A percentile compares a stretch with the other conserved stretches of the same genome.
Conservation (phyloP, 2,797 vertebrate genomes). For the Echeneis naucrates region DNA sequence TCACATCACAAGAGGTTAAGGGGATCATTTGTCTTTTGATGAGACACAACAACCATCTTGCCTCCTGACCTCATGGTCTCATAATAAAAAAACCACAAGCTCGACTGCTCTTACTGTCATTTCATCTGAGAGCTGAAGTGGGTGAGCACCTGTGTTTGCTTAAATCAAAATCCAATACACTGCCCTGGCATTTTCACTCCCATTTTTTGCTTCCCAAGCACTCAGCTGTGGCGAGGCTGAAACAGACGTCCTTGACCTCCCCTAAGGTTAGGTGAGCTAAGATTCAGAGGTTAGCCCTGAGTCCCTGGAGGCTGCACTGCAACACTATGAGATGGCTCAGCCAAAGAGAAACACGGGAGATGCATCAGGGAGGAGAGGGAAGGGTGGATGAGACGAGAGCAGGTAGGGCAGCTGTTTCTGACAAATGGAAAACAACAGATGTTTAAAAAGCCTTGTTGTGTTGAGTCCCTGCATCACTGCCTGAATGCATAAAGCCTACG, state of each 20-base stretch:
- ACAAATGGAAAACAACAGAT: conserved; percentile 70
- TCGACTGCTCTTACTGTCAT: conserved; percentile 28
- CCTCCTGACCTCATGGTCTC: conserved; percentile 58
- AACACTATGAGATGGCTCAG: conserved; percentile 59
- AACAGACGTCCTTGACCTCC: conserved; percentile 82
- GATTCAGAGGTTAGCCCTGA: conserved; percentile 70
- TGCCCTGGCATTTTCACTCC: conserved; percentile 58
- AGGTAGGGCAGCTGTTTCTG: conserved; percentile 52
- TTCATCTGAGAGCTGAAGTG: conserved; percentile 32
- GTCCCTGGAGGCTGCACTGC: conserved; percentile 55
- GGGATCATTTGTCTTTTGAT: conserved; percentile 57
- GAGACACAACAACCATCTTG: conserved; percentile 55
- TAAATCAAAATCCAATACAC: conserved; percentile 82
- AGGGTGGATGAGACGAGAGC: conserved; percentile 42
- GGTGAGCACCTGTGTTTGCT: conserved; percentile 75
- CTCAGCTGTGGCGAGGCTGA: conserved; percentile 67
- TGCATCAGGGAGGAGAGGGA: conserved; percentile 17
- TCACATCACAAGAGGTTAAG: conserved; percentile 47
- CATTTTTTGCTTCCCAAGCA: conserved; percentile 54
- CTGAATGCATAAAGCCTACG: conserved; percentile 46
- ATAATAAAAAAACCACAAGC: conserved; percentile 45
- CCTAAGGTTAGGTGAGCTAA: conserved; percentile 73
- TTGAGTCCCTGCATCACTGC: conserved; percentile 38
- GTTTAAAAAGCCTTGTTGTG: conserved; percentile 58
- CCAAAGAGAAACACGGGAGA: conserved; percentile 43